Evolutionary conservation across 2,888 invertebrate species (phyloP), one percentile per base, ranked within the genome.

Genomic region (Xylocampa areola): DNA sequence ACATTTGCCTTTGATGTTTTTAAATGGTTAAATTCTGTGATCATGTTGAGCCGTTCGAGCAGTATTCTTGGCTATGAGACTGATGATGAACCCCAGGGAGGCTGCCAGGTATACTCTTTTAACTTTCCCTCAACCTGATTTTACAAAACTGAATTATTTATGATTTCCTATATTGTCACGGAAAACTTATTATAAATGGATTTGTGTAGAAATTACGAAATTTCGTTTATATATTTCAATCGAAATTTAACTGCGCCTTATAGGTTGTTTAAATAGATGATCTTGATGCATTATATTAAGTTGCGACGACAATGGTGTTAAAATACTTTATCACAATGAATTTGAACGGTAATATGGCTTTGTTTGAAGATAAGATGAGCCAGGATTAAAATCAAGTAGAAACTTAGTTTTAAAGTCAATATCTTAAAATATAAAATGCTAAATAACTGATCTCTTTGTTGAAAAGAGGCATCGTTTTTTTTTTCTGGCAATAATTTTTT

Each of bases 171-270:
- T 33, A 33, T 16, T 17, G n/a, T 17, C 17, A 17, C 3, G 33
- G 6, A 33, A 35, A 17, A 10, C 17, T 13, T 11, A 33, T 33
- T 17, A 10, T 4, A 17, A 16, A 21, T 5, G 7, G 11, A 37
- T 8, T 41, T 16, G 40, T 41, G 27, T 6, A 7, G 17, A 27
- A 27, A 41, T 29, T 41, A 17, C 17, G 4, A 16, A 29, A 33
- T 32, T 33, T 33, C 4, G 29, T 3, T 13, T 41, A 29, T 27
- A 27, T 29, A 36, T 10, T 43, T 55, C 13, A 14, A 43, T 40
- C 8, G 35, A 30, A 30, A 29, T 21, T 11, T 10, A 40, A 70
- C 69, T 74, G 69, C 77, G 80, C 71, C 79, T 78, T 74, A 59
- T 25, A 49, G 17, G 57, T 43, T 45, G 47, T 44, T 59, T 63